phyloP scores from a whole-genome alignment of 2,113 vertebrate species.

The Apodemus speciosus region DNA sequence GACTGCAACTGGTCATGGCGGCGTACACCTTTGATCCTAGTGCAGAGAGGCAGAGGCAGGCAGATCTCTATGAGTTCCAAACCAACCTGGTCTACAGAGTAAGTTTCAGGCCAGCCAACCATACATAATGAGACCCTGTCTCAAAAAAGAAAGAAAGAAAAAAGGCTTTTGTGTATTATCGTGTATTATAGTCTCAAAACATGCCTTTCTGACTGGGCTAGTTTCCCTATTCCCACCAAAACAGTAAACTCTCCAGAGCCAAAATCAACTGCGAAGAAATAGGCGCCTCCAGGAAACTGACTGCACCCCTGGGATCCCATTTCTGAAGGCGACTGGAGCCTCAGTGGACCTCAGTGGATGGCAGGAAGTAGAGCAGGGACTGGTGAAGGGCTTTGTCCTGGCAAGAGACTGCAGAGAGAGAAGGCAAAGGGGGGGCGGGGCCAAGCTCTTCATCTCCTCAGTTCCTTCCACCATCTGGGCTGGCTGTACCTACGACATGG shows the following conservation, averaged over 20 bases:
- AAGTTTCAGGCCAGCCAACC: neutral
- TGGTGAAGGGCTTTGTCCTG: neutral
- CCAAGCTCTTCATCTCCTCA: neutral
- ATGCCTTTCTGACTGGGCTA: neutral
- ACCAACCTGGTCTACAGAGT: neutral
- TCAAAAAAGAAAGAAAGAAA: neutral
- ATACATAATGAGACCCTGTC: neutral
- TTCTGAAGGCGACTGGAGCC: neutral
- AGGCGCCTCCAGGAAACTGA: neutral
- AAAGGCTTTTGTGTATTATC: neutral
- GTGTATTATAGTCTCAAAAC: constrained; percentile 5
- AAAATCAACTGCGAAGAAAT: neutral
- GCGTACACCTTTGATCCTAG: neutral
- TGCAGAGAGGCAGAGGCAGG: neutral
- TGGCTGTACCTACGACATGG: neutral
- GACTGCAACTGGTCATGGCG: too few relatives aligned
- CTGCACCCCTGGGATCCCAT: neutral
- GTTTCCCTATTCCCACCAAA: neutral
- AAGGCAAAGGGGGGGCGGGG: neutral
- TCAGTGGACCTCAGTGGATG: neutral
- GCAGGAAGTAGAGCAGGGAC: neutral
- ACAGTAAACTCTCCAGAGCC: neutral
- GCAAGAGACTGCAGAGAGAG: neutral
- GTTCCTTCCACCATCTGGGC: neutral
- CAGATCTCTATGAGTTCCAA: neutral